phyloP scores from a whole-genome alignment of 2,888 invertebrate species.

The Xylota sylvarum region DNA sequence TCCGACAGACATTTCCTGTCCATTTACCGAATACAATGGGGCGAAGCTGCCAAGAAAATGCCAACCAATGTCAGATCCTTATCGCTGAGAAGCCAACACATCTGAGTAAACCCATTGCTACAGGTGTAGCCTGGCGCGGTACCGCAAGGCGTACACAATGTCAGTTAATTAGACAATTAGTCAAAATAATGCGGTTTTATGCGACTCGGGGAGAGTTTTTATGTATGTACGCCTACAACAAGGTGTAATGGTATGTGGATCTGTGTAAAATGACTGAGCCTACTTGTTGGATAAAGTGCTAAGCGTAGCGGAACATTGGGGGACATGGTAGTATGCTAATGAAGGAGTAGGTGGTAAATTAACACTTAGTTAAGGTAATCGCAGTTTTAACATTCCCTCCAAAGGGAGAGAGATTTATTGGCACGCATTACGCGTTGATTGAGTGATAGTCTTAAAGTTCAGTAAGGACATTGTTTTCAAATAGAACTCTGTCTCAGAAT shows the following conservation, averaged over 20 bases:
- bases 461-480: no score
- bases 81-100: conserved; percentile 69
- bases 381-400: conserved; percentile 8
- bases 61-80: conserved; percentile 72
- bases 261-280: conserved; percentile 33
- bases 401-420: conserved; percentile 51
- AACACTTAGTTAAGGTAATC: conserved; percentile 60
- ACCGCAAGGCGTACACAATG: conserved; percentile 68
- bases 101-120: conserved; percentile 62
- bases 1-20: conserved; percentile 75
- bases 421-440: conserved; percentile 39
- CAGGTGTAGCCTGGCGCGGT: conserved; percentile 31
- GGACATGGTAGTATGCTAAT: conserved; percentile 53
- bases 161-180: conserved; percentile 77
- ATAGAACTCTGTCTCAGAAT: no score
- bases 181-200: conserved; percentile 70
- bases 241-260: neutral
- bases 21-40: conserved; percentile 62
- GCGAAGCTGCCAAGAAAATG: conserved; percentile 55
- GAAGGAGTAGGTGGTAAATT: conserved; percentile 63
- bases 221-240: conserved; percentile 41
- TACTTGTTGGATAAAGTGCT: conserved; percentile 40
- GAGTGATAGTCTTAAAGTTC: neutral
- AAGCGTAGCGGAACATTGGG: conserved; percentile 51
- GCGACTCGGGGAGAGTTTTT: conserved; percentile 16